A percentile compares a stretch with the other conserved stretches of the same genome.
phyloP scores from a whole-genome alignment of 2,888 invertebrate genomes.

The Andrena dorsata region DNA sequence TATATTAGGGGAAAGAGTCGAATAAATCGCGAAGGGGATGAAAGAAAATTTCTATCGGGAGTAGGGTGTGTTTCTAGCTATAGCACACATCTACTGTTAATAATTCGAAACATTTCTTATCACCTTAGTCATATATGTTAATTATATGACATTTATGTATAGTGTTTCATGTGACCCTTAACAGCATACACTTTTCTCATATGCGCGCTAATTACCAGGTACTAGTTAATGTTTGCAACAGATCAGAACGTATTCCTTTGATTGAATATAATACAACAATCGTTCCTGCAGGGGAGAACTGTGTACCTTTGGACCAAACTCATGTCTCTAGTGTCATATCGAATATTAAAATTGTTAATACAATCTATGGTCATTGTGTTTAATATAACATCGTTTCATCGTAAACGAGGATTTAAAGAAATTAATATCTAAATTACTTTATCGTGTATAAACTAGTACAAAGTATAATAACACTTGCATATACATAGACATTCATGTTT shows the following conservation, averaged over 20 bases:
- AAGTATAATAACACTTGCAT: not conserved
- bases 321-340: not conserved
- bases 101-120: constrained; percentile 43
- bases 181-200: constrained; percentile 30
- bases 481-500: constrained; percentile 7
- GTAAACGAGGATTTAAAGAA: constrained; percentile 30
- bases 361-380: constrained; percentile 11
- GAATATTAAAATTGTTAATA: constrained; percentile 18
- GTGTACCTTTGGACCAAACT: constrained; percentile 46
- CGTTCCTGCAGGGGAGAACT: constrained; percentile 8
- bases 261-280: constrained; percentile 20
- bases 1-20: constrained; percentile 1
- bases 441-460: constrained; percentile 7
- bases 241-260: constrained; percentile 21
- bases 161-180: constrained; percentile 30
- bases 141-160: constrained; percentile 45
- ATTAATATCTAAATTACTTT: constrained; percentile 28
- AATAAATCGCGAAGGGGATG: not conserved
- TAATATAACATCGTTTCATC: constrained; percentile 4
- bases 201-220: constrained; percentile 55
- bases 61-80: constrained; percentile 10
- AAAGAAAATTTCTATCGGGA: not conserved
- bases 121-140: constrained; percentile 31
- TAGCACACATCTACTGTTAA: constrained; percentile 34
- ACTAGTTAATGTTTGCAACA: constrained; percentile 54